Percentiles rank a stretch among this genome's conserved stretches.
These are phyloP conservation scores for Hylaeus anthracinus DNA, from an alignment of 1,140 invertebrate species.

Conservation along the genomic window DNA sequence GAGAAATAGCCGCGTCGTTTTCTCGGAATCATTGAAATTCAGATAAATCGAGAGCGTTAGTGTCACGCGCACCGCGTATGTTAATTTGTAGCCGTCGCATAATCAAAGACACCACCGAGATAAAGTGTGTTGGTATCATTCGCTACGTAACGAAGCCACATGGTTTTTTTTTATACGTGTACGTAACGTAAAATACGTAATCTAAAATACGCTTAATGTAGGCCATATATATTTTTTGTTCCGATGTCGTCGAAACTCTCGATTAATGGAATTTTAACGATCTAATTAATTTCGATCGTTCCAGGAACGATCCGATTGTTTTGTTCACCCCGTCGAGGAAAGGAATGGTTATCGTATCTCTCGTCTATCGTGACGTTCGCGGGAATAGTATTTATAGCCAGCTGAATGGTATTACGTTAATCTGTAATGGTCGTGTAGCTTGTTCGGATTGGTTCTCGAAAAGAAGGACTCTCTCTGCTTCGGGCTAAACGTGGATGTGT, in stretches of 20 bases:
- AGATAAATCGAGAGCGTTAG: slow-evolving; percentile 31
- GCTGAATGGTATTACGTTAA: slow-evolving; percentile 14
- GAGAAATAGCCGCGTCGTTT: slow-evolving; percentile 17
- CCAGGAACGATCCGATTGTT: not conserved
- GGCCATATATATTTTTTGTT: not conserved
- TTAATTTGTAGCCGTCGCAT: slow-evolving; percentile 9
- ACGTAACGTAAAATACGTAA: no score
- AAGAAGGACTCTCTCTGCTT: slow-evolving; percentile 43
- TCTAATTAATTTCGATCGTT: slow-evolving; percentile 6
- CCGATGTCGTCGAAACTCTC: no score
- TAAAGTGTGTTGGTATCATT: not conserved
- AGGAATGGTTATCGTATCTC: slow-evolving; percentile 1
- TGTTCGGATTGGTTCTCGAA: not conserved
- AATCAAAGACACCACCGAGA: slow-evolving; percentile 19
- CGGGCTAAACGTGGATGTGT: slow-evolving; percentile 18
- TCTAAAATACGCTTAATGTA: no score
- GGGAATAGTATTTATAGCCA: not conserved
- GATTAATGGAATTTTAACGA: not conserved
- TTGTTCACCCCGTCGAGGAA: not conserved
- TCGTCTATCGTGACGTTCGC: not conserved
- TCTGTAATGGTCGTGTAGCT: not conserved
- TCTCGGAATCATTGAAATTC: slow-evolving; percentile 34
- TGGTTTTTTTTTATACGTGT: not conserved
- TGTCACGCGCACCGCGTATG: slow-evolving; percentile 20
- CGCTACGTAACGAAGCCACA: not conserved